phyloP scores from a whole-genome alignment of 1,140 invertebrate species.

The Drosophila jambulina region DNA sequence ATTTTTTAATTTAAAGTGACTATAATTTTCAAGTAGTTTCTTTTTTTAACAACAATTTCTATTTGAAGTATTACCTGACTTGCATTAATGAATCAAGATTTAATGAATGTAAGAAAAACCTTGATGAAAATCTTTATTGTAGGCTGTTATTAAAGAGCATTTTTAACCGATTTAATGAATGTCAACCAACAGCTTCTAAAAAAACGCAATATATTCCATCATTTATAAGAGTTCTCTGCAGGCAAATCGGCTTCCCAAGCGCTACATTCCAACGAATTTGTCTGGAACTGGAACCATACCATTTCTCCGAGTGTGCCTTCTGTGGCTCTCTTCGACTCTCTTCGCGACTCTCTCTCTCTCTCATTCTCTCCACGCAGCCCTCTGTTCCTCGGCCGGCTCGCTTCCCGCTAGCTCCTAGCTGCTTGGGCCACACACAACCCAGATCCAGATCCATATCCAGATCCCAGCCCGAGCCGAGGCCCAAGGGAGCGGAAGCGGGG shows the following conservation, averaged over 20 bases:
- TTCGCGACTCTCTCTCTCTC: conserved; percentile 14
- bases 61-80: too few species aligned
- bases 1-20: too few species aligned
- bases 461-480: background rate
- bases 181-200: too few species aligned
- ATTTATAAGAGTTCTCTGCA: too few species aligned
- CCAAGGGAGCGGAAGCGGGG: conserved; percentile 9
- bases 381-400: conserved; percentile 15
- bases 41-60: too few species aligned
- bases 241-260: background rate
- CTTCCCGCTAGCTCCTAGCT: conserved; percentile 35
- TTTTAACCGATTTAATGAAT: too few species aligned
- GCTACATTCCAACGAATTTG: background rate
- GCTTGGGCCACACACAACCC: conserved; percentile 49
- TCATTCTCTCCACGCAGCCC: conserved; percentile 20
- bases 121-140: too few species aligned
- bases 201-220: too few species aligned
- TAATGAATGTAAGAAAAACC: too few species aligned
- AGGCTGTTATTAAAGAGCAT: too few species aligned
- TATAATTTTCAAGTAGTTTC: too few species aligned
- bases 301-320: conserved; percentile 26
- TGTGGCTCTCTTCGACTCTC: conserved; percentile 9
- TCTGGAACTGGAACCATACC: background rate
- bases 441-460: conserved; percentile 31
- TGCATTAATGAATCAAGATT: too few species aligned